Evolutionary conservation across 2,797 vertebrate species (phyloP).

Genomic region (Meda fulgida): DNA sequence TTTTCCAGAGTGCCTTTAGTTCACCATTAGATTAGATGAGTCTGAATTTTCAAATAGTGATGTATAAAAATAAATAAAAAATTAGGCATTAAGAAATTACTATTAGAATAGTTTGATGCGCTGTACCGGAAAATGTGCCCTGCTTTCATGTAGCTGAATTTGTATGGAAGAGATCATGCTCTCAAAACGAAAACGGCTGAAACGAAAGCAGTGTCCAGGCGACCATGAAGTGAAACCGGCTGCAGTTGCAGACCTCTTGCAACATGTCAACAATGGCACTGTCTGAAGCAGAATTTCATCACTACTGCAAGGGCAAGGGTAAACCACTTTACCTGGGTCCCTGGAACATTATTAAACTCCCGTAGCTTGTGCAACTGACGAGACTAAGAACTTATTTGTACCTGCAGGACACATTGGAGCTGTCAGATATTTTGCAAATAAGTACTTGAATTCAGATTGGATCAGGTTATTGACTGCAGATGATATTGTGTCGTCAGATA

Average conservation of each 20-base stretch:
- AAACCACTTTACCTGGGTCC: not conserved
- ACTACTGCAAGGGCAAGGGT: constrained; percentile 11
- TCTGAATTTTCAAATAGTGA: not conserved
- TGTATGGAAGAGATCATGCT: not conserved
- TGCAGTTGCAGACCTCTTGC: constrained; percentile 34
- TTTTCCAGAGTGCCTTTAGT: constrained; percentile 10
- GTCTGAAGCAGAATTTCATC: constrained; percentile 8
- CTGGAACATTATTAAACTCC: not conserved
- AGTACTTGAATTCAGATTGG: not conserved
- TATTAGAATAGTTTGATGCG: not conserved
- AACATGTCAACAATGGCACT: constrained; percentile 28
- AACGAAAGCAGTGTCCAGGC: not conserved
- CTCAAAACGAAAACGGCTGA: not conserved
- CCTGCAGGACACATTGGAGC: not conserved
- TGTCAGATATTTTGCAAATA: not conserved
- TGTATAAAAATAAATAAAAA: not conserved
- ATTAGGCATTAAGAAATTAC: constrained; percentile 12
- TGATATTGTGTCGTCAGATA: constrained; percentile 15
- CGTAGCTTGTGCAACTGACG: not conserved
- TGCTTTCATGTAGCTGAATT: constrained; percentile 7
- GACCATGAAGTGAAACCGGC: constrained; percentile 16
- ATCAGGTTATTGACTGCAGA: not conserved
- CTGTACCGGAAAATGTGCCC: not conserved
- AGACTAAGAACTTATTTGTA: not conserved
- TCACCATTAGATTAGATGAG: not conserved